A percentile compares a stretch with the other conserved stretches of the same genome.
phyloP scores from a whole-genome alignment of 2,113 vertebrate species.

The Azemiops feae region DNA sequence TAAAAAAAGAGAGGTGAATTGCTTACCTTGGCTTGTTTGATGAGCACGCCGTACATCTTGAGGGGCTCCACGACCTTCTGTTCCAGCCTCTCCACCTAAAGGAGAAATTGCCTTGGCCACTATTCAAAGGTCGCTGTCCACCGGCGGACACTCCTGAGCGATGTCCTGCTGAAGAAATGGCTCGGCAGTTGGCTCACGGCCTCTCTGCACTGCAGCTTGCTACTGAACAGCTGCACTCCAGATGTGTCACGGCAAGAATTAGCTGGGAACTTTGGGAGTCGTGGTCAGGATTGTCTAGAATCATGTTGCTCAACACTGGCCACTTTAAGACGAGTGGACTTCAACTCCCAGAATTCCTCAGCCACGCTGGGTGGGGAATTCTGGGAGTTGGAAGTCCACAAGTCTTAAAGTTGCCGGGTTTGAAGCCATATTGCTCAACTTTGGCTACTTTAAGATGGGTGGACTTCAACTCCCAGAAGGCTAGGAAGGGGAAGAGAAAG shows the following conservation, averaged over 20 bases:
- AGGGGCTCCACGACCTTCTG: slow-evolving; percentile 69
- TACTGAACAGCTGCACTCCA: not conserved
- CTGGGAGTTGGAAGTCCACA: not conserved
- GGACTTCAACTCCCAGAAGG: not conserved
- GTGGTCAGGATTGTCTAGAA: not conserved
- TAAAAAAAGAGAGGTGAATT: not conserved
- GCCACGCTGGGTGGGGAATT: not conserved
- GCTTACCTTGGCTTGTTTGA: slow-evolving; percentile 75
- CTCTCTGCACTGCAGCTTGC: not conserved
- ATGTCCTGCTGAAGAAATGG: not conserved
- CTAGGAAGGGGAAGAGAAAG: not conserved
- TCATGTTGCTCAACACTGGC: not conserved
- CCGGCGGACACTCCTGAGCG: not conserved
- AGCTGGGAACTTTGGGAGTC: not conserved
- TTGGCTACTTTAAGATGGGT: not conserved
- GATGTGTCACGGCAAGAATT: not conserved
- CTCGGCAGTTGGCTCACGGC: fast-evolving
- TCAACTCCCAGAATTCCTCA: not conserved
- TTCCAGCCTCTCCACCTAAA: slow-evolving; percentile 76
- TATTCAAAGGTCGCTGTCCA: not conserved
- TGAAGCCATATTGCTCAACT: not conserved
- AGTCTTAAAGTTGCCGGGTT: not conserved
- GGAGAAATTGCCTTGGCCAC: not conserved
- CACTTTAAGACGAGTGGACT: not conserved
- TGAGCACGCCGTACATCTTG: slow-evolving; percentile 64